Evolutionary conservation across 92 coral and sea anemone species (phyloP), one percentile per base, ranked within the genome.

Genomic region (Parazoanthus swiftii): DNA sequence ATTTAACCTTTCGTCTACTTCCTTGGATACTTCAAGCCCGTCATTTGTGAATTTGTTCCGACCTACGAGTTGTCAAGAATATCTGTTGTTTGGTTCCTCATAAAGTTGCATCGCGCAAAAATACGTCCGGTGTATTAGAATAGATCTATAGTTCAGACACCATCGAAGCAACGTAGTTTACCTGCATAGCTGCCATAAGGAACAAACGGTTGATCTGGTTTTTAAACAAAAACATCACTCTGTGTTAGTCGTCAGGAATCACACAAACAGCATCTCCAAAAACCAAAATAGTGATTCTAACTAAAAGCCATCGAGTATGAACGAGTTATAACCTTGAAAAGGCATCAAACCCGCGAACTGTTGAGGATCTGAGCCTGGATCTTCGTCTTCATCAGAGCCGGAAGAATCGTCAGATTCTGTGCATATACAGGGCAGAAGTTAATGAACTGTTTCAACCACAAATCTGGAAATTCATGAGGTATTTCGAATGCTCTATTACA

Each of bases 171-270:
- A 48, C 16, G 13, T 33, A 29, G 16, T 84, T 84, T 84, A 84
- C 87, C 87, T 84, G 87, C 87, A 33, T 38, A 70, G 79, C 67
- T 29, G 25, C 44, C 67, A 54, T 84, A 84, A 48, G 87, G 87
- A 3, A 35, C 39, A 7, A 26, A 72, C 13, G 42, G 87, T 50
- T 84, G 87, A 48, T 46, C 87, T 84, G 67, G 16, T 46, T 29
- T 84, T 6, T 14, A 20, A 43, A 71, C 23, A 33, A 72, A 84
- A 33, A 54, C 25, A 46, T 44, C 25, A 74, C 23, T 36, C 48
- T 39, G 35, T 46, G 63, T 33, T 77, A 84, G 78, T 80, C 13
- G 33, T 82, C 23, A 25, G 21, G 46, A 42, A 76, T 0, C 48
- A 16, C 43, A 44, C 46, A 79, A 29, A 71, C 13, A 2, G 38